A percentile compares a stretch with the other conserved stretches of the same genome.
Conservation (phyloP, 2,113 vertebrate genomes). For the Heteronetta atricapilla region DNA sequence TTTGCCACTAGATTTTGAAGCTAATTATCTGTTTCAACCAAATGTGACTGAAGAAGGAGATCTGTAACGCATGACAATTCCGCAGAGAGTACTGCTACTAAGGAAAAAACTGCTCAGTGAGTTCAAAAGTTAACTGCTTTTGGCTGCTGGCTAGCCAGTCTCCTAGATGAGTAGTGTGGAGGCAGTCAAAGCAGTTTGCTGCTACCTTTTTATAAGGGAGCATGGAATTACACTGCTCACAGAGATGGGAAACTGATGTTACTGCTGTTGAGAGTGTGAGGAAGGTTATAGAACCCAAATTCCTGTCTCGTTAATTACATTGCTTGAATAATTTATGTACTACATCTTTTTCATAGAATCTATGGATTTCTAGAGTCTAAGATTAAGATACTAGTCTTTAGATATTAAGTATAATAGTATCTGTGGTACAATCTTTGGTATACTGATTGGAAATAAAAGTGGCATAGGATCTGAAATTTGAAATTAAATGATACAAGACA, state of each 20-base stretch:
- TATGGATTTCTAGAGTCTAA: constrained; percentile 4
- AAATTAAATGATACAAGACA: constrained; percentile 62
- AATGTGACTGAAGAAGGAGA: not conserved
- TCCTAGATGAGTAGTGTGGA: not conserved
- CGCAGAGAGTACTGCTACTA: not conserved
- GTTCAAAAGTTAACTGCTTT: not conserved
- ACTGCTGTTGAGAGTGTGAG: not conserved
- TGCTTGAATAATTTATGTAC: not conserved
- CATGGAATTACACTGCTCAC: not conserved
- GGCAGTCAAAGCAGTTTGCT: not conserved
- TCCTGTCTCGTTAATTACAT: not conserved
- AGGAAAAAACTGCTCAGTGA: not conserved
- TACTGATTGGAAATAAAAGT: constrained; percentile 55
- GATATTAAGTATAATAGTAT: not conserved
- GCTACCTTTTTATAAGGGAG: not conserved
- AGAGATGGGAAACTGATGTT: not conserved
- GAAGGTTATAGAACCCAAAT: not conserved
- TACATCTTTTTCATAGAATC: not conserved
- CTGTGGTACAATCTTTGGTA: constrained; percentile 22
- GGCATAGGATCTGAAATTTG: constrained; percentile 55
- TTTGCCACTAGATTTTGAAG: not conserved
- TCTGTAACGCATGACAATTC: not conserved
- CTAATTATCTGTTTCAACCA: not conserved
- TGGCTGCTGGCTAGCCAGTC: not conserved
- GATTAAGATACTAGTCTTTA: not conserved